Percentiles rank a stretch among this genome's conserved stretches.
Evolutionary conservation across 2,113 vertebrate species (phyloP).

Genomic region (Macroglossus sobrinus): DNA sequence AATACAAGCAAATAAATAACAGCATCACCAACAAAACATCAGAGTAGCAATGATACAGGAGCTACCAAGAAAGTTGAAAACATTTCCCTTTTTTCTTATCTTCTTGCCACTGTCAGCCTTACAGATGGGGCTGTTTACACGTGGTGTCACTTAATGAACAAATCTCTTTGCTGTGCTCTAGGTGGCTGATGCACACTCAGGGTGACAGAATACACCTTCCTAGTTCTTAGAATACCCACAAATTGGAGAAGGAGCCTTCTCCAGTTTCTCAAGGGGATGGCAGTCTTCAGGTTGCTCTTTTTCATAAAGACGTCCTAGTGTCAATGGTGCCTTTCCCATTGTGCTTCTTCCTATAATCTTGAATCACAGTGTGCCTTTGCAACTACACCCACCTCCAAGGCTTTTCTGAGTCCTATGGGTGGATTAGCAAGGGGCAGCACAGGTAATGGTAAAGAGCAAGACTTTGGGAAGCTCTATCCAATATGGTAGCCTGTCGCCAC

Average conservation of each 20-base stretch:
- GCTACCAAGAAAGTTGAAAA: neutral
- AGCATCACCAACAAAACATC: neutral
- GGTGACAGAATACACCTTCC: neutral
- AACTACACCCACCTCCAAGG: no score
- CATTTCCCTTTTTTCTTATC: neutral
- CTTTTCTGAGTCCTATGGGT: neutral
- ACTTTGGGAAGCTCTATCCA: neutral
- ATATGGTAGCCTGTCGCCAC: neutral
- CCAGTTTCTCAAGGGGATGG: neutral
- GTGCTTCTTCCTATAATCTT: neutral
- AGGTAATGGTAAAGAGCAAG: neutral
- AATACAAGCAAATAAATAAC: neutral
- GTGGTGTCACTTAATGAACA: neutral
- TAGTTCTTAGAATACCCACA: neutral
- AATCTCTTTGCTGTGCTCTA: neutral
- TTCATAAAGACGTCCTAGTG: neutral
- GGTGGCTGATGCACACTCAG: neutral
- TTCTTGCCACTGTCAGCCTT: neutral
- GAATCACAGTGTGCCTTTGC: accelerated
- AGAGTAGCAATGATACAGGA: no score
- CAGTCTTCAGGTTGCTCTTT: neutral
- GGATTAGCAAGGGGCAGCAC: neutral
- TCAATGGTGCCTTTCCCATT: neutral
- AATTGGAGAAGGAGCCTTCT: neutral
- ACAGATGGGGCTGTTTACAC: accelerated